Evolutionary conservation across 1,140 invertebrate species (phyloP).

Genomic region (Bicyclus anynana): DNA sequence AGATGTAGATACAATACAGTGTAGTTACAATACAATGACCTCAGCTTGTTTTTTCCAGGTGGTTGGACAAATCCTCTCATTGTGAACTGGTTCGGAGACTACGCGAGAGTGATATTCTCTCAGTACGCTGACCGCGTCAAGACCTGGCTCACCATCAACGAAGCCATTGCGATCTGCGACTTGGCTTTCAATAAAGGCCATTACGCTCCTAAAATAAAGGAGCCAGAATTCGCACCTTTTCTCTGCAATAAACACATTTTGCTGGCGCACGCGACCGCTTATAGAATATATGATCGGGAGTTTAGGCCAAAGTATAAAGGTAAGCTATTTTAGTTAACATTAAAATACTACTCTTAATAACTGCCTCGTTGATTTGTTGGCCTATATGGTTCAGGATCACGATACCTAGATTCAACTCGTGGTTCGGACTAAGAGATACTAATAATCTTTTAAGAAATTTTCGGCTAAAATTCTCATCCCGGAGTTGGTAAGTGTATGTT

Average conservation of each 20-base stretch:
- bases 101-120: constrained; percentile 17
- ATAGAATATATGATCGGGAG: constrained; percentile 17
- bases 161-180: constrained; percentile 16
- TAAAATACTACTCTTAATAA: neutral
- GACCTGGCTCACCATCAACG: constrained; percentile 24
- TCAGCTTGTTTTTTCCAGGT: constrained; percentile 62
- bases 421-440: too few species aligned
- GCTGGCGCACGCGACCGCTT: too few species aligned
- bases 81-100: constrained; percentile 13
- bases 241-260: constrained; percentile 22
- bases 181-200: constrained; percentile 10
- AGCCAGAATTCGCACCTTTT: too few species aligned
- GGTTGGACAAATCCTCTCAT: constrained; percentile 45
- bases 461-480: too few species aligned
- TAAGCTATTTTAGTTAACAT: neutral
- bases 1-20: too few species aligned
- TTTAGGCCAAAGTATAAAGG: constrained; percentile 14
- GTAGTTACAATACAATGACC: too few species aligned
- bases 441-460: too few species aligned
- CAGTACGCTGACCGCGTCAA: constrained; percentile 18
- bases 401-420: too few species aligned
- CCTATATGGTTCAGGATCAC: too few species aligned
- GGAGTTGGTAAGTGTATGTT: too few species aligned
- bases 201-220: too few species aligned
- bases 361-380: too few species aligned